Base-by-base conservation (phyloP, 2,113 vertebrate species). In the Zosterops hypoxanthus region DNA sequence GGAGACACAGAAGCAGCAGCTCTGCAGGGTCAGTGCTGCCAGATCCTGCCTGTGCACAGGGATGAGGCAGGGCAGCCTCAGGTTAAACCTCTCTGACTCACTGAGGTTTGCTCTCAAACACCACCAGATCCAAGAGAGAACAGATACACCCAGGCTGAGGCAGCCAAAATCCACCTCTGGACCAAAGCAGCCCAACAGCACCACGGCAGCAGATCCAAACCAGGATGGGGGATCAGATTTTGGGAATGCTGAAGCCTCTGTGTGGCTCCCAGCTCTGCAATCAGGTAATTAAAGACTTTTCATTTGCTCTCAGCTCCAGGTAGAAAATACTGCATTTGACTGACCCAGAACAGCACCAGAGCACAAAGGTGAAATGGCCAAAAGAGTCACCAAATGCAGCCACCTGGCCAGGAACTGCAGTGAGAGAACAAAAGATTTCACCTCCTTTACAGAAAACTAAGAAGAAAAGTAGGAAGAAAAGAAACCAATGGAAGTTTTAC, bases 141-240 rank as follows among this genome's bases (percentile, higher is more conserved):
- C 59, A 41, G 70, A 8, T 0, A 25, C 56, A 88, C 0, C 33
- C 57, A 21, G 3, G 0, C 59, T 5, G 47, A 42, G 34, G 41
- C n/a, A 36, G 33, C 17, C 61, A 47, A 52, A 76, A 65, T 8
- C n/a, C n/a, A 17, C 39, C 75, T 12, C 22, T 31, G 25, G 25
- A 16, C 22, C 56, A 34, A 25, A 39, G 28, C 59, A 6, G 5
- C 49, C 12, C 4, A 25, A 7, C 23, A 7, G 6, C n/a, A 6
- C 14, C 4, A n/a, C 0, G 0, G 47, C 34, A 42, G 10, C 8
- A 2, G 15, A n/a, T 23, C 44, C 69, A 49, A 18, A 29, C 5
- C 76, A 31, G 55, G 14, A 5, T 0, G 3, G 75, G 55, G 15
- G 6, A 11, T 2, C 31, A 20, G 33, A 17, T 41, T 28, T 12